Evolutionary conservation across 2,888 invertebrate genomes (phyloP), one percentile per base, ranked within the genome.

Genomic region (Dioctria rufipes): DNA sequence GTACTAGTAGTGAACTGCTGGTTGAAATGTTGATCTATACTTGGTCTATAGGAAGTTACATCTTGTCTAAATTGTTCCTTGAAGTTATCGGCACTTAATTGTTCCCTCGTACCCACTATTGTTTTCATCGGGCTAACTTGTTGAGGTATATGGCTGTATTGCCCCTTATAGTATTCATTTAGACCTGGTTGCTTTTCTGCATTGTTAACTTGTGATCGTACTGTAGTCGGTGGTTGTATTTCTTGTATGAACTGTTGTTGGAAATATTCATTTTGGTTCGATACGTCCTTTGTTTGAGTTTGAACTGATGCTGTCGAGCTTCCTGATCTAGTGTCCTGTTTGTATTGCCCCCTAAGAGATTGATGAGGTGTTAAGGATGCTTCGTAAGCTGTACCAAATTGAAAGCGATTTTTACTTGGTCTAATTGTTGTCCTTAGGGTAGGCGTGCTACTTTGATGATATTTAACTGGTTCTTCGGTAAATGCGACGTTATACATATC

Each of bases 211-310:
- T 25, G 25, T 40, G 73, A 40, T 13, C 40, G 9, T 51, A 39
- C 51, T 42, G 73, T 42, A 13, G 65, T 88, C 0, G 88, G 87
- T 3, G 88, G 85, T 11, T 83, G 85, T 0, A 87, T 87, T 75
- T 88, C 88, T 80, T 87, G 86, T 61, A 87, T 86, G 71, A 85
- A 86, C 75, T 88, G 88, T 58, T 86, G 86, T 11, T 73, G 73
- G 9, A 58, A 73, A 6, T 73, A 73, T 39, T 73, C 42, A 6
- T 73, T 54, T 8, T 54, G 54, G 6, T 58, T 46, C 5, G 6
- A n/a, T 40, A 40, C n/a, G n/a, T 60, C 73, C 40, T 73, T 54
- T 3, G 13, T 13, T 60, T 39, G 60, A 54, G 13, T n/a, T 65
- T 65, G 58, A 60, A 11, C 71, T 37, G 77, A 49, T n/a, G n/a